Conservation (phyloP, 2,888 invertebrate genomes). For the Dilophus febrilis region DNA sequence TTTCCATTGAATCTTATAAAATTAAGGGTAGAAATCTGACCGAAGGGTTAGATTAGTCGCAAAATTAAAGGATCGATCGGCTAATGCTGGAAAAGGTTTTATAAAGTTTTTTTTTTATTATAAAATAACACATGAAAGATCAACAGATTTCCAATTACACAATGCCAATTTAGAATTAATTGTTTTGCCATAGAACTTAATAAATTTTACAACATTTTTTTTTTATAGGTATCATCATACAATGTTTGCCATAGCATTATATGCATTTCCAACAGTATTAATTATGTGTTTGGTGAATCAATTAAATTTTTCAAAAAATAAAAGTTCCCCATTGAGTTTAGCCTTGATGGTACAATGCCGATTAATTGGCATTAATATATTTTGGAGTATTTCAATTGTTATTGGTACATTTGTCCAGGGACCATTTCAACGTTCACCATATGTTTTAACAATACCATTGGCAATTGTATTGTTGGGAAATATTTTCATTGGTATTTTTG, state of each 20-base stretch:
- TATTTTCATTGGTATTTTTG: constrained; percentile 14
- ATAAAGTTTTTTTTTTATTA: too few species aligned
- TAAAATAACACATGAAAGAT: too few species aligned
- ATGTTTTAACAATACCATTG: constrained; percentile 17
- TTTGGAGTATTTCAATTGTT: constrained; percentile 18
- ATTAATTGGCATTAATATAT: constrained; percentile 18
- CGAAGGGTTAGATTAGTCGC: too few species aligned
- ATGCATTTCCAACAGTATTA: constrained; percentile 17
- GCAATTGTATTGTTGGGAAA: constrained; percentile 16
- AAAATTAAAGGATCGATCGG: too few species aligned
- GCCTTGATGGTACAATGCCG: constrained; percentile 20
- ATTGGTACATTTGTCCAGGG: constrained; percentile 17
- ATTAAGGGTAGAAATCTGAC: too few species aligned
- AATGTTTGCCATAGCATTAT: constrained; percentile 16
- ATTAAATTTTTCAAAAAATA: background rate
- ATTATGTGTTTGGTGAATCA: constrained; percentile 1
- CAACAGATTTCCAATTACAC: too few species aligned
- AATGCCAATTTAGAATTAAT: too few species aligned
- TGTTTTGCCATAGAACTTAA: too few species aligned
- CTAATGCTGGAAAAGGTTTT: too few species aligned
- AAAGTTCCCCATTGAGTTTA: constrained; percentile 17
- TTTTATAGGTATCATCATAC: constrained; percentile 18
- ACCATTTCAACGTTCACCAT: constrained; percentile 15
- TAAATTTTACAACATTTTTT: too few species aligned
- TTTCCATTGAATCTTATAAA: too few species aligned